A percentile compares a stretch with the other conserved stretches of the same genome.
phyloP scores from a whole-genome alignment of 2,113 vertebrate genomes.

The Periophthalmodon schlosseri region DNA sequence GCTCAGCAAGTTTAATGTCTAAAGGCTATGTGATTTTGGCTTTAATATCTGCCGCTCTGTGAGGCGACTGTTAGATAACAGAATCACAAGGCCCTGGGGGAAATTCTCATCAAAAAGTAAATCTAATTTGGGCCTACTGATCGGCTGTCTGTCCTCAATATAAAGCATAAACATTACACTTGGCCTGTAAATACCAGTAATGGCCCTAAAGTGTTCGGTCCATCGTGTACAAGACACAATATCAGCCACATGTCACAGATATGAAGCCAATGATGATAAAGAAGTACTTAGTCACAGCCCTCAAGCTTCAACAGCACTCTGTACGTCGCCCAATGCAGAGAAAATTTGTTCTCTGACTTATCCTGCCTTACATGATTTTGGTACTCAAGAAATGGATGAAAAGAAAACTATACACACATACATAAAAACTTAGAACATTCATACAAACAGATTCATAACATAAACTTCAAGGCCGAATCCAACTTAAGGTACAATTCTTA shows the following conservation, averaged over 20 bases:
- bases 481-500: too few species aligned
- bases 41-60: constrained; percentile 35
- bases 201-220: constrained; percentile 61
- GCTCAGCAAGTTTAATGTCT: constrained; percentile 37
- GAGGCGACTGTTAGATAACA: constrained; percentile 57
- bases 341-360: neutral
- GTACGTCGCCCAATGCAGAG: constrained; percentile 21
- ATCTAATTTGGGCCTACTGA: constrained; percentile 67
- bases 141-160: constrained; percentile 63
- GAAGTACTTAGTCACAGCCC: constrained; percentile 19
- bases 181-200: constrained; percentile 66
- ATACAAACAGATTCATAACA: neutral
- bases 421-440: neutral
- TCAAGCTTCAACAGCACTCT: constrained; percentile 2
- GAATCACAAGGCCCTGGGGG: constrained; percentile 65
- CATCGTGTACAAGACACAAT: constrained; percentile 44
- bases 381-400: neutral
- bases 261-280: constrained; percentile 37
- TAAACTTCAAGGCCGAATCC: neutral
- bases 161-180: constrained; percentile 65
- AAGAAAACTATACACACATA: neutral
- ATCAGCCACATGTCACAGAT: constrained; percentile 42
- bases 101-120: constrained; percentile 67
- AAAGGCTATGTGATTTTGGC: constrained; percentile 37
- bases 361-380: neutral